Evolutionary conservation across 2,113 vertebrate species (phyloP), one percentile per base, ranked within the genome.

Genomic region (Syrmaticus mikado): DNA sequence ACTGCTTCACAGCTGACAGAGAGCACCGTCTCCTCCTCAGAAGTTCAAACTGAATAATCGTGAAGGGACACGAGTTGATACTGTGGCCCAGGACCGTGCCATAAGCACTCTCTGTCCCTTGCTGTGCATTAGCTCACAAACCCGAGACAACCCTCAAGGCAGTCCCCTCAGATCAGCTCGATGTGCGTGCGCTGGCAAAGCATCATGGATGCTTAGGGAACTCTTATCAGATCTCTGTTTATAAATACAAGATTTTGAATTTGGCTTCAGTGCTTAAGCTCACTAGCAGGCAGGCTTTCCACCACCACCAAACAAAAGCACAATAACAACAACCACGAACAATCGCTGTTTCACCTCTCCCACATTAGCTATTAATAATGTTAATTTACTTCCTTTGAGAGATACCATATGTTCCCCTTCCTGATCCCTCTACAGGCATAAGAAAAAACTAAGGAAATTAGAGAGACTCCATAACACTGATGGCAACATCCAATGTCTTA

Each of bases 301-400:
- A 41, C 38, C 52, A 32, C 67, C 94, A 36, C 30, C 64, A 45
- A 89, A 52, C 85, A 94, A 96, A 95, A 93, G 53, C 90, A 92
- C 91, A 93, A 94, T 95, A 96, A 94, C 91, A 96, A 91, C 55
- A 46, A 94, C 75, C 71, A 87, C 5, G 27, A 97, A 96, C 95
- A 96, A 96, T 92, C 83, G 62, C 72, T 85, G 85, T 68, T 96
- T 96, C 94, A 93, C 91, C 87, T 96, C 93, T 96, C 92, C 94
- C 94, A 96, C 95, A 91, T 95, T 96, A 81, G 81, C 93, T 95
- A 94, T 97, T 96, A 94, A 95, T 96, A 96, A 93, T 85, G 93
- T 94, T 95, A 93, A 96, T 96, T 94, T 95, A 95, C 90, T 97
- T 97, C 95, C 93, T 91, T 92, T 95, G 92, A 93, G 82, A 93